phyloP scores from a whole-genome alignment of 1,140 invertebrate species.

The Pomacea maculata region DNA sequence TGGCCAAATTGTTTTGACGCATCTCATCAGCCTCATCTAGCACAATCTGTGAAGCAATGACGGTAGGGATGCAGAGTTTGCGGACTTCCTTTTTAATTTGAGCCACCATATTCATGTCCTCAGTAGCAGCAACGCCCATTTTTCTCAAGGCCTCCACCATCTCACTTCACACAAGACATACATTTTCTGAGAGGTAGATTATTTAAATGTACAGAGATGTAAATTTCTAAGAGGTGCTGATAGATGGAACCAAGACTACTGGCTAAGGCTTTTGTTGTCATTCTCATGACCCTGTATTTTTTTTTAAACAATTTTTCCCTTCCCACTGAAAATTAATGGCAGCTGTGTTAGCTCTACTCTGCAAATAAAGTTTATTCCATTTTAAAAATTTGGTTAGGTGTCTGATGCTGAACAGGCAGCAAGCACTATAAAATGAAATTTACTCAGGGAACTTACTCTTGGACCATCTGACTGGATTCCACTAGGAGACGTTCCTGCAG shows the following conservation, averaged over 20 bases:
- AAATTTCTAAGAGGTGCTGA: too few relatives aligned
- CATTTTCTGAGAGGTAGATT: too few relatives aligned
- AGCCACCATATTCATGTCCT: constrained; percentile 63
- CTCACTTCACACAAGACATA: constrained; percentile 44
- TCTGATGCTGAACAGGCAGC: neutral
- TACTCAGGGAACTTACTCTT: constrained; percentile 50
- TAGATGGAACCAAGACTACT: too few relatives aligned
- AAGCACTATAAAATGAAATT: neutral
- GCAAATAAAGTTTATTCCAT: neutral
- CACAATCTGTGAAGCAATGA: constrained; percentile 57
- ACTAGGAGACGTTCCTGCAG: constrained; percentile 63
- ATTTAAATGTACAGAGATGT: too few relatives aligned
- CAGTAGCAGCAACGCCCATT: constrained; percentile 58
- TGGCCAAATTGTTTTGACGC: constrained; percentile 45
- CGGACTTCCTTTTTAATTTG: constrained; percentile 64
- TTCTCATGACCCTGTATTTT: neutral
- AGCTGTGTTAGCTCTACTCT: neutral
- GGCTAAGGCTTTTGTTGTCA: neutral
- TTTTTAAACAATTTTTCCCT: neutral
- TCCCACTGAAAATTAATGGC: neutral
- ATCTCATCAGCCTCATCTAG: constrained; percentile 52
- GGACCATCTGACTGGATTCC: constrained; percentile 54
- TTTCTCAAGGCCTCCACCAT: constrained; percentile 53
- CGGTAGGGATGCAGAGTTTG: constrained; percentile 59
- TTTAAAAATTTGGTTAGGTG: neutral